Conservation (phyloP, 2,797 vertebrate species). For the Micropoecilia bifurca region DNA sequence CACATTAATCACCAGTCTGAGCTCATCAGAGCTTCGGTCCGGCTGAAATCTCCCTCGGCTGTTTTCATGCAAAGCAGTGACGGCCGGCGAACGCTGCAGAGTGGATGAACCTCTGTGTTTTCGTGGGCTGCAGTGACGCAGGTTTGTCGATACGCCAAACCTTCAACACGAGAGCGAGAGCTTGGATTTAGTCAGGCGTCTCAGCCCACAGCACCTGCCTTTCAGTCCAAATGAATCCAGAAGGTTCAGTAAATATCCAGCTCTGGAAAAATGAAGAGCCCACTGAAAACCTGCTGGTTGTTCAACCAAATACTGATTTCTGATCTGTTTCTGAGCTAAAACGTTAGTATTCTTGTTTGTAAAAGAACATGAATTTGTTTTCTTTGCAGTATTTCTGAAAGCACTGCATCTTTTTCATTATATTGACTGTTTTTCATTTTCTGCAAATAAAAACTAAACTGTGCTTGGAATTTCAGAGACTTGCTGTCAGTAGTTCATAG, state of each 20-base stretch:
- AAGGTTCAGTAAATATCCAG: background rate
- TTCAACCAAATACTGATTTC: too few relatives aligned
- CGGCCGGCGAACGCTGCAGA: slow-evolving; percentile 12
- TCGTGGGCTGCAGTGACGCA: background rate
- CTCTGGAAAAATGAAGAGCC: too few relatives aligned
- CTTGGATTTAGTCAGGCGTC: background rate
- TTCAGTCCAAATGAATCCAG: background rate
- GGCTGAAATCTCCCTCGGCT: background rate
- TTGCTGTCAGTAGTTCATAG: too few relatives aligned
- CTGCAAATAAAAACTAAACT: too few relatives aligned
- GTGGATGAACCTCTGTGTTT: slow-evolving; percentile 1
- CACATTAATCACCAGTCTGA: slow-evolving; percentile 33
- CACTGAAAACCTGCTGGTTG: too few relatives aligned
- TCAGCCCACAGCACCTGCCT: background rate
- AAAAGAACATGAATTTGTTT: too few relatives aligned
- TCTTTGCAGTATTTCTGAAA: too few relatives aligned
- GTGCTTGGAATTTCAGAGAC: too few relatives aligned
- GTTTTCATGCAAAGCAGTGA: slow-evolving; percentile 29
- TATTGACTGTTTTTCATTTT: too few relatives aligned
- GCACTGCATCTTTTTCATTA: too few relatives aligned
- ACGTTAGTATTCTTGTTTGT: too few relatives aligned
- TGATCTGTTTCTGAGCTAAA: too few relatives aligned
- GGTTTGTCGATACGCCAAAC: background rate
- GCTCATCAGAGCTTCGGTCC: slow-evolving; percentile 23
- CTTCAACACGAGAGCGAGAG: background rate